Conservation (phyloP, 2,113 vertebrate genomes). For the Noctilio leporinus region DNA sequence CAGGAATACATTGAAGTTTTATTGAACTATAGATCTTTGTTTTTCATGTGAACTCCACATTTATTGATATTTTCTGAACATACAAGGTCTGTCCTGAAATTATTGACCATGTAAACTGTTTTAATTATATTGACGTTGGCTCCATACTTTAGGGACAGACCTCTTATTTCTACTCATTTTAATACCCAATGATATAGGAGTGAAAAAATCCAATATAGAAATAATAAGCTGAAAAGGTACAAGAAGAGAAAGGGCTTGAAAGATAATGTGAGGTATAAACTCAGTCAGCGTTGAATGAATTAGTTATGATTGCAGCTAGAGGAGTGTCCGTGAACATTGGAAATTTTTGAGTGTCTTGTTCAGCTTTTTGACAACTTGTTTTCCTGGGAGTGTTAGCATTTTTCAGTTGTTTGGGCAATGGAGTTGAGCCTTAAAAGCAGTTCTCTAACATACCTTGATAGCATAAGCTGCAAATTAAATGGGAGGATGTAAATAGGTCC, state of each 20-base stretch:
- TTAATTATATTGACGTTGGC: too few relatives aligned
- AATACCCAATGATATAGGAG: not conserved
- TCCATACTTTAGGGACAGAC: too few relatives aligned
- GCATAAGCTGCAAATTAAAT: not conserved
- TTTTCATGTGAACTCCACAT: not conserved
- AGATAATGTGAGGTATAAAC: not conserved
- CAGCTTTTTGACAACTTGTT: not conserved
- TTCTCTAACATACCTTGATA: not conserved
- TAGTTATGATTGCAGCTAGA: not conserved
- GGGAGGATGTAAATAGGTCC: not conserved
- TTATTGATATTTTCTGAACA: not conserved
- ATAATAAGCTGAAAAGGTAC: not conserved
- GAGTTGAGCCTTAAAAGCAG: not conserved
- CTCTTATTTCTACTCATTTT: not conserved
- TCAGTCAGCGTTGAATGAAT: not conserved
- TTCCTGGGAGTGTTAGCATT: not conserved
- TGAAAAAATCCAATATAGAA: not conserved
- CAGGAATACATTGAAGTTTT: not conserved
- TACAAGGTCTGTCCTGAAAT: too few relatives aligned
- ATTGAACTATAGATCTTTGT: not conserved
- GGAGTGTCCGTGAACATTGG: not conserved
- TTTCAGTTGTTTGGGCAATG: not conserved
- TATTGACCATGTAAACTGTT: too few relatives aligned
- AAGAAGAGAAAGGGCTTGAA: not conserved
- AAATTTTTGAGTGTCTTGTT: not conserved